Evolutionary conservation across 2,113 vertebrate genomes (phyloP).

Genomic region (Xyliphius kryptos): DNA sequence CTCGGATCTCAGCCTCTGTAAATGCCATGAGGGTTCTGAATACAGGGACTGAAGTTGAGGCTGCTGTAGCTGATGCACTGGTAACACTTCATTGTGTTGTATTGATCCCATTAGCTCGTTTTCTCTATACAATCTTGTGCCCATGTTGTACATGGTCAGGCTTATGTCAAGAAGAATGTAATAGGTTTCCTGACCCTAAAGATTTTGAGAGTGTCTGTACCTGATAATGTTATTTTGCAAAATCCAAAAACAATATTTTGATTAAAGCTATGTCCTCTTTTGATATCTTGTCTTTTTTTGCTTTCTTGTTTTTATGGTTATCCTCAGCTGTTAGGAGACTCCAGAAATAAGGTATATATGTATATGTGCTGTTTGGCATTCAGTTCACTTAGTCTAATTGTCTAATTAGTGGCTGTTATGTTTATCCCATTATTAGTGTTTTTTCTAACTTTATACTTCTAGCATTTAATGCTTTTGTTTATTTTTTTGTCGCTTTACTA

Average conservation of each 20-base stretch:
- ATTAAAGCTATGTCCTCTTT: constrained; percentile 51
- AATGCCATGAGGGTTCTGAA: constrained; percentile 93
- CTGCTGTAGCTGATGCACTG: constrained; percentile 93
- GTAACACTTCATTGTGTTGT: constrained; percentile 52
- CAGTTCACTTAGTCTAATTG: constrained; percentile 4
- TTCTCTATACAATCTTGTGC: not conserved
- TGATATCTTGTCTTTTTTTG: constrained; percentile 79
- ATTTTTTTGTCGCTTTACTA: too few species aligned
- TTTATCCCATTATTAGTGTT: too few species aligned
- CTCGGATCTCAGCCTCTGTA: constrained; percentile 85
- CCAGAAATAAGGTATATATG: constrained; percentile 97
- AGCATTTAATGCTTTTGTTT: too few species aligned
- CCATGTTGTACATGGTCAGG: too few species aligned
- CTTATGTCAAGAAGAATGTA: too few species aligned
- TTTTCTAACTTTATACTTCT: too few species aligned
- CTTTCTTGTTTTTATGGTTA: constrained; percentile 75
- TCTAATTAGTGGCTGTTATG: too few species aligned
- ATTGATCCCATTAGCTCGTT: not conserved
- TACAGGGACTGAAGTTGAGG: constrained; percentile 94
- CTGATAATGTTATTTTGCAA: too few species aligned
- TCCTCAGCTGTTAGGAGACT: constrained; percentile 98
- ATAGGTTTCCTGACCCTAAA: too few species aligned
- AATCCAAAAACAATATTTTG: constrained; percentile 14
- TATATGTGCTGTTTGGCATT: constrained; percentile 58
- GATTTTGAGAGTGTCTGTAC: too few species aligned